Evolutionary conservation across 2,888 invertebrate genomes (phyloP).

Genomic region (Lordiphosa andalusiaca): DNA sequence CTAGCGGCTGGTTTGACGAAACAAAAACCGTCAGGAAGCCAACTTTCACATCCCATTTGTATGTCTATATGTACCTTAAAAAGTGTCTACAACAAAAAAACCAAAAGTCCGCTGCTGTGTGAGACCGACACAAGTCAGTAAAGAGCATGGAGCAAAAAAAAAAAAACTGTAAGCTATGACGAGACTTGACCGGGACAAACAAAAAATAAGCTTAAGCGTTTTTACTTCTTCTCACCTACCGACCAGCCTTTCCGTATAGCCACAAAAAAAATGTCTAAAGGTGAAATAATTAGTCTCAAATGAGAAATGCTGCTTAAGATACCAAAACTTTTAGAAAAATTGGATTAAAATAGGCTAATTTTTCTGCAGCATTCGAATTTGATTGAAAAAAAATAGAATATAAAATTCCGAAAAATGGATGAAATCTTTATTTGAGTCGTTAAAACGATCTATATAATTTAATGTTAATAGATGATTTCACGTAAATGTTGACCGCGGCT

Average conservation of each 20-base stretch:
- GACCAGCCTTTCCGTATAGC: background rate
- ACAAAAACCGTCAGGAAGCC: slow-evolving; percentile 30
- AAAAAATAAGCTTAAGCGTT: slow-evolving; percentile 8
- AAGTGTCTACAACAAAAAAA: slow-evolving; percentile 43
- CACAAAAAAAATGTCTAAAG: slow-evolving; percentile 2
- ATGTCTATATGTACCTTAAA: slow-evolving; percentile 19
- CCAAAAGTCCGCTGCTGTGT: slow-evolving; percentile 46
- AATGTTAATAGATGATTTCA: too few species aligned
- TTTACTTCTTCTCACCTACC: background rate
- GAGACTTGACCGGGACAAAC: slow-evolving; percentile 48
- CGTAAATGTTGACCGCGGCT: too few species aligned
- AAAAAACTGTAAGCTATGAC: slow-evolving; percentile 24
- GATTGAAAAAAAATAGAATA: too few species aligned
- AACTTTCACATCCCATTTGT: slow-evolving; percentile 25
- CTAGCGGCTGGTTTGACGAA: slow-evolving; percentile 42
- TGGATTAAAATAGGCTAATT: too few species aligned
- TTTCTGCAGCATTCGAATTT: too few species aligned
- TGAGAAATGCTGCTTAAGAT: too few species aligned
- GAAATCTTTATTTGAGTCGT: slow-evolving; percentile 26
- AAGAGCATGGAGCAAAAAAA: slow-evolving; percentile 21
- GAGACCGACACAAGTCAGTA: slow-evolving; percentile 33
- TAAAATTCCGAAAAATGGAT: slow-evolving; percentile 37
- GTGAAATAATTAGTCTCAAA: slow-evolving; percentile 5
- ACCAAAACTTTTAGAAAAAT: background rate
- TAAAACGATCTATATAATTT: too few species aligned